Percentiles rank a stretch among this genome's conserved stretches.
Conservation (phyloP, 2,113 vertebrate genomes). For the Bos javanicus region DNA sequence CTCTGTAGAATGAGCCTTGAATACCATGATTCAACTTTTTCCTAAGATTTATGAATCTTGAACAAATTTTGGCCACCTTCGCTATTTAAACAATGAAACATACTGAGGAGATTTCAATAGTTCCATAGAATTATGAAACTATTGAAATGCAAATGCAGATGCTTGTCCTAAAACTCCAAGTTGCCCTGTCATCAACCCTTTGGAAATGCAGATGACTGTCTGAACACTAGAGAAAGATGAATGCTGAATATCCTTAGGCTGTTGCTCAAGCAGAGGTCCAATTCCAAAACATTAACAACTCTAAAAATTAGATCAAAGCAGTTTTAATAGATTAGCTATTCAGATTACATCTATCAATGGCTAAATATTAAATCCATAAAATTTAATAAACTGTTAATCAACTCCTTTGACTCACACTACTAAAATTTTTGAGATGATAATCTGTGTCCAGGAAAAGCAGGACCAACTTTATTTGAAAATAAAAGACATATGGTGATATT, state of each 20-base stretch:
- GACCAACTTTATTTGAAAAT: conserved; percentile 2
- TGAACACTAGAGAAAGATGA: conserved; percentile 13
- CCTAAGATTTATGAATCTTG: conserved; percentile 41
- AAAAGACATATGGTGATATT: not conserved
- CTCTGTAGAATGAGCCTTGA: not conserved
- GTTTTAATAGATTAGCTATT: conserved; percentile 24
- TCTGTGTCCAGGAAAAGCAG: not conserved
- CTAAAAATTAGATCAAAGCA: not conserved
- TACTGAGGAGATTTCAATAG: conserved; percentile 19
- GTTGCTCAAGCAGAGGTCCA: not conserved
- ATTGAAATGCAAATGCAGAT: conserved; percentile 61
- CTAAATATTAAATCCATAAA: not conserved
- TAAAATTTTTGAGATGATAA: conserved; percentile 17
- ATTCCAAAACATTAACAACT: not conserved
- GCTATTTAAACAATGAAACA: conserved; percentile 31
- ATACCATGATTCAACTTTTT: not conserved
- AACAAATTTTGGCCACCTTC: conserved; percentile 44
- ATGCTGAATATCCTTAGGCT: not conserved
- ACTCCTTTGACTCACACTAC: not conserved
- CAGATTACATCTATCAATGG: not conserved
- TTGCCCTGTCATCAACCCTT: conserved; percentile 18
- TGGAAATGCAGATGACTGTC: conserved; percentile 7
- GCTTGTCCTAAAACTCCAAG: conserved; percentile 26
- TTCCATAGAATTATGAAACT: conserved; percentile 28
- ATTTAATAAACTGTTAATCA: not conserved